phyloP scores from a whole-genome alignment of 2,113 vertebrate species.

The Chloropsis cyanopogon region DNA sequence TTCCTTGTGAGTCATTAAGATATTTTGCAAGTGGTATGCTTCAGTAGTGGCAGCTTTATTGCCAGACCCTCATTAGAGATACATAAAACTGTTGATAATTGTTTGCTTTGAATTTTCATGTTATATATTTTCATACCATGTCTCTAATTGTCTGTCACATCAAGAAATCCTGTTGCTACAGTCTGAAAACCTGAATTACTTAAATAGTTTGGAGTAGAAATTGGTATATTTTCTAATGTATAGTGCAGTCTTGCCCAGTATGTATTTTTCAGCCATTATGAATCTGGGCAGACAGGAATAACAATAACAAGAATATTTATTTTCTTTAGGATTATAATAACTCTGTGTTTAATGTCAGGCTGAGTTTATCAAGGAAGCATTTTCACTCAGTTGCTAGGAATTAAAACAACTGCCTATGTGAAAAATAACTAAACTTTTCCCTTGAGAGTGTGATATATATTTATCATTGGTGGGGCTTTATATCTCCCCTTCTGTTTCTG shows the following conservation, averaged over 20 bases:
- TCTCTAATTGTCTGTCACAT: neutral
- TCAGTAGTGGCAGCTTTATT: slow-evolving; percentile 14
- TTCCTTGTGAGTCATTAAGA: neutral
- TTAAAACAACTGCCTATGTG: neutral
- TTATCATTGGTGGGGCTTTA: neutral
- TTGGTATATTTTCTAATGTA: neutral
- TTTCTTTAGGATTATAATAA: neutral
- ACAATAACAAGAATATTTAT: neutral
- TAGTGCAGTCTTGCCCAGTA: neutral
- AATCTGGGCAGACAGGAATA: neutral
- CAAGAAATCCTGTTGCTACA: neutral
- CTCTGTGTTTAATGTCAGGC: neutral
- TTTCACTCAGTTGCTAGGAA: neutral
- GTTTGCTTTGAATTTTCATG: slow-evolving; percentile 29
- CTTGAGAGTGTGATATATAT: neutral
- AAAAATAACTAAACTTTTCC: neutral
- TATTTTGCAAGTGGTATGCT: neutral
- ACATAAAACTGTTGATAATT: neutral
- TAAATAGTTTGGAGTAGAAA: neutral
- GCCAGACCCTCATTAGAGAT: neutral
- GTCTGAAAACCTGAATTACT: neutral
- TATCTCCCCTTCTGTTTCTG: neutral
- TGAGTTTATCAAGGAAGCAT: neutral
- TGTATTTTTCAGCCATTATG: neutral
- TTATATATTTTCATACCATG: neutral